Evolutionary conservation across 2,888 invertebrate species (phyloP).

Genomic region (Tupiocoris notatus): DNA sequence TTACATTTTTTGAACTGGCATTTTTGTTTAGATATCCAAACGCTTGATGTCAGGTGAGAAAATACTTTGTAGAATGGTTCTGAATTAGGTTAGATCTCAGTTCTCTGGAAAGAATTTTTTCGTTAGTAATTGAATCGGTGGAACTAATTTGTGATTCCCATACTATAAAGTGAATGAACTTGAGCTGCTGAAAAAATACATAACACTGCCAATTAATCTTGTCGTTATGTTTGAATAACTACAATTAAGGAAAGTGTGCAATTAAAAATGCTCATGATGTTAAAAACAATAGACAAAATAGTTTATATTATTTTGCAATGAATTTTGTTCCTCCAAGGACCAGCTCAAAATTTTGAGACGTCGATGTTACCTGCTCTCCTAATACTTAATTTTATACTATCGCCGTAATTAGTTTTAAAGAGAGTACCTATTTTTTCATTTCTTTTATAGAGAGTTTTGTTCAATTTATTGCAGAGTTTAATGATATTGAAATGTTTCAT

Average conservation of each 20-base stretch:
- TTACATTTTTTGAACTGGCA: too few relatives aligned
- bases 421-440: neutral
- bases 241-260: slow-evolving; percentile 17
- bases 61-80: too few relatives aligned
- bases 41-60: too few relatives aligned
- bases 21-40: too few relatives aligned
- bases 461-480: neutral
- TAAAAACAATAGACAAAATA: neutral
- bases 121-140: too few relatives aligned
- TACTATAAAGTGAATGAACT: too few relatives aligned
- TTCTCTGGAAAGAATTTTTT: too few relatives aligned
- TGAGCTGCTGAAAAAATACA: too few relatives aligned
- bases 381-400: slow-evolving; percentile 4
- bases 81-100: too few relatives aligned
- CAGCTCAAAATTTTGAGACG: slow-evolving; percentile 29
- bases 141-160: too few relatives aligned
- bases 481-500: neutral
- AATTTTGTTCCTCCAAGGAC: slow-evolving; percentile 27
- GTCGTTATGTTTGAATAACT: neutral
- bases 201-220: slow-evolving; percentile 24
- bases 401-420: neutral
- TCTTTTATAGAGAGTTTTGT: neutral
- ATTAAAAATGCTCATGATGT: neutral
- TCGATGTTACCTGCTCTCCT: slow-evolving; percentile 41
- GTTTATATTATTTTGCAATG: neutral